phyloP scores from a whole-genome alignment of 2,113 vertebrate genomes.

The Thunnus maccoyii region DNA sequence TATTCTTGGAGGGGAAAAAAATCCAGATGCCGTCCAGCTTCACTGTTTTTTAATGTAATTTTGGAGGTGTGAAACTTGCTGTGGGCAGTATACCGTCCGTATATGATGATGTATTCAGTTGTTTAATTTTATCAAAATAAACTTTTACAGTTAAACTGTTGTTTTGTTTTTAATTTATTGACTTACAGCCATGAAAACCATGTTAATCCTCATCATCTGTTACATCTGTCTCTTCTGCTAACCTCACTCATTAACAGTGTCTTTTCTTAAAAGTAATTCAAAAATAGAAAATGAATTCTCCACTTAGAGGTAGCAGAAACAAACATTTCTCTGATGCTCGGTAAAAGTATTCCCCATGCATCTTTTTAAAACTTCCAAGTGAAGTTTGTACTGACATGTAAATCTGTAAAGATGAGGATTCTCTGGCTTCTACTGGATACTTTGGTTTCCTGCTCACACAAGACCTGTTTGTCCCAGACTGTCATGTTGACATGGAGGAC shows the following conservation, averaged over 20 bases:
- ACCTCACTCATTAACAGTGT: neutral
- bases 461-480: too few relatives aligned
- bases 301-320: neutral
- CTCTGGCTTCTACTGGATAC: too few relatives aligned
- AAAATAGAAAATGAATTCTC: neutral
- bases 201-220: too few relatives aligned
- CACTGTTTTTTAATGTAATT: slow-evolving; percentile 75
- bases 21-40: slow-evolving; percentile 56
- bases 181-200: neutral
- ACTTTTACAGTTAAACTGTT: slow-evolving; percentile 77
- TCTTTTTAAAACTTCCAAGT: neutral
- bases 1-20: slow-evolving; percentile 74
- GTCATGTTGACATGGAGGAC: too few relatives aligned
- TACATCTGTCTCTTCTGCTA: neutral
- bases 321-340: neutral
- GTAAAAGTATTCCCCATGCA: neutral
- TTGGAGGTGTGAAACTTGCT: slow-evolving; percentile 73
- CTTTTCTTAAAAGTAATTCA: neutral
- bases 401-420: too few relatives aligned
- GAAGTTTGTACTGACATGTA: neutral
- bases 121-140: slow-evolving; percentile 83
- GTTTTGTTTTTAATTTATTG: neutral
- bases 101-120: slow-evolving; percentile 71
- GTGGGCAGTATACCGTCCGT: slow-evolving; percentile 66
- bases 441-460: too few relatives aligned